Percentiles rank a stretch among this genome's conserved stretches.
phyloP scores from a whole-genome alignment of 1,140 invertebrate genomes.

The Venturia canescens region DNA sequence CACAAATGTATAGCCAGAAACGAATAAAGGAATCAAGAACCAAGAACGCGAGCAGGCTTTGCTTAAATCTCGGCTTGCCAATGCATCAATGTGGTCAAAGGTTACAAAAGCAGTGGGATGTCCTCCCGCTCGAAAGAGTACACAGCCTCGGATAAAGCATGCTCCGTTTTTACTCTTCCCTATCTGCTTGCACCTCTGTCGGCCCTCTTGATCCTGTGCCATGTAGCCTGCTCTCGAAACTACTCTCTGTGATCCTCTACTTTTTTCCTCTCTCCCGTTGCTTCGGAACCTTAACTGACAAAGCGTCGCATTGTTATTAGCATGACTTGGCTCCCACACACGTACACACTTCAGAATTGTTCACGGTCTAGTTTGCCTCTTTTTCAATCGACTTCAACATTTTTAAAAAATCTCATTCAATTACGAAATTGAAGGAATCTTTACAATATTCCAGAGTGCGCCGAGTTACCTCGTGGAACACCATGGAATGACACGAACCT shows the following conservation, averaged over 20 bases:
- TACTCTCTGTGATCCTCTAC: neutral
- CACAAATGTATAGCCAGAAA: neutral
- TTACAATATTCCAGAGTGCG: too few species aligned
- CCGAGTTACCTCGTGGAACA: too few species aligned
- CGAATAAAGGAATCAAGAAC: neutral
- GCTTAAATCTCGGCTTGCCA: neutral
- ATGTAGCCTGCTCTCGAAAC: neutral
- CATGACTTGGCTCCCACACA: constrained; percentile 24
- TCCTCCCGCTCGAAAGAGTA: neutral
- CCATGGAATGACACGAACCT: too few species aligned
- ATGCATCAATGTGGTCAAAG: constrained; percentile 32
- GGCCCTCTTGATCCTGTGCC: constrained; percentile 17
- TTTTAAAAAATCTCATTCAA: too few species aligned
- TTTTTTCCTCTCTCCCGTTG: too few species aligned
- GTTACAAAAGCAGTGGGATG: neutral
- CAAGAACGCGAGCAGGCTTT: constrained; percentile 25
- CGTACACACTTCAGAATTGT: constrained; percentile 35
- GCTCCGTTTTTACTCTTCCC: constrained; percentile 19
- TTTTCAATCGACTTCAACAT: neutral
- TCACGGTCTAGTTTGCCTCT: constrained; percentile 43
- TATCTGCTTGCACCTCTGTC: neutral
- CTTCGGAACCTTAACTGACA: constrained; percentile 9
- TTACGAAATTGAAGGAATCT: too few species aligned
- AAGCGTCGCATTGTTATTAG: constrained; percentile 30
- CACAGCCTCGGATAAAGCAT: constrained; percentile 32